Percentiles rank a stretch among this genome's conserved stretches.
phyloP scores from a whole-genome alignment of 2,113 vertebrate species.

The Passer montanus region DNA sequence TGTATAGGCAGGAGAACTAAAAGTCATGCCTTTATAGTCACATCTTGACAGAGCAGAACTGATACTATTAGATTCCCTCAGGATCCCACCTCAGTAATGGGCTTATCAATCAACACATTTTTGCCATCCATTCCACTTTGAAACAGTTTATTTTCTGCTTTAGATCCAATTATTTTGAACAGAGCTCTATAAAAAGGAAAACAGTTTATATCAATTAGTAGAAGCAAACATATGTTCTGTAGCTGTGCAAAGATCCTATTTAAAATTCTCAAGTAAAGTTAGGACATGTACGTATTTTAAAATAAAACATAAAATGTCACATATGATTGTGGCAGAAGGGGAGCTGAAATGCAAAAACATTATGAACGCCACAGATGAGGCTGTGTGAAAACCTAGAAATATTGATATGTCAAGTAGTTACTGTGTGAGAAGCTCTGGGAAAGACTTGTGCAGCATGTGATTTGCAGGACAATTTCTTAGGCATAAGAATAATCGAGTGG shows the following conservation, averaged over 20 bases:
- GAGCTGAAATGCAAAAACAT: background rate
- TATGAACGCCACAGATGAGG: background rate
- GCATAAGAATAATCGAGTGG: background rate
- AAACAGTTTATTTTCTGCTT: background rate
- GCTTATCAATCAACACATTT: rapidly evolving
- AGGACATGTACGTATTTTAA: background rate
- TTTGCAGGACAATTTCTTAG: background rate
- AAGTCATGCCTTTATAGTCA: background rate
- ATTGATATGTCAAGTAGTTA: background rate
- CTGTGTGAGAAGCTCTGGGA: background rate
- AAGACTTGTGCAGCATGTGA: background rate
- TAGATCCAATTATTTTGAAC: background rate
- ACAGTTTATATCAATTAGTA: background rate
- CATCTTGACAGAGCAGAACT: background rate
- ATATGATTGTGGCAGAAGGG: background rate
- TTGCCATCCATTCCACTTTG: background rate
- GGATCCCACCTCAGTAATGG: background rate
- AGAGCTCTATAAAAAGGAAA: background rate
- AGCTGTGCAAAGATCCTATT: background rate
- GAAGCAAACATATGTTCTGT: conserved; percentile 16
- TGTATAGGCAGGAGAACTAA: background rate
- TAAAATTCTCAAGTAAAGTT: conserved; percentile 6
- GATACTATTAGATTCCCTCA: background rate
- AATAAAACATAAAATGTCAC: background rate
- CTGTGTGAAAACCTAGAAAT: background rate